Conservation (phyloP, 1,140 invertebrate species). For the Coelopa frigida region DNA sequence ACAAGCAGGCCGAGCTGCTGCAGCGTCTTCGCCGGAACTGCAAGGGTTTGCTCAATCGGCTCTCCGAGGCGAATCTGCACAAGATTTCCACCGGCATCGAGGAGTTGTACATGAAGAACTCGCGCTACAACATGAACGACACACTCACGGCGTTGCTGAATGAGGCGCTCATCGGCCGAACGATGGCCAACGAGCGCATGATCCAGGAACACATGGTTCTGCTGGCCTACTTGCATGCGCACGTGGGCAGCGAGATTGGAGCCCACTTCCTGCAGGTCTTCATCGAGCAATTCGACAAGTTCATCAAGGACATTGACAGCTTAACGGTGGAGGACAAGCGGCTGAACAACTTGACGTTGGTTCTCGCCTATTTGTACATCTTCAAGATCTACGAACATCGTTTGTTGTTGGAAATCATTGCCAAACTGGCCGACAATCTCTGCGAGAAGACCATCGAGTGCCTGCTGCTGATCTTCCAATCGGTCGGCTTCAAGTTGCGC, state of each 20-base stretch:
- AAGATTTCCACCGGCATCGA: conserved; percentile 69
- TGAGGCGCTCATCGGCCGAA: conserved; percentile 57
- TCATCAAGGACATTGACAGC: conserved; percentile 45
- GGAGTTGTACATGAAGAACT: conserved; percentile 65
- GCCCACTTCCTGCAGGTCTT: conserved; percentile 44
- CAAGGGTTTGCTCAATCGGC: conserved; percentile 81
- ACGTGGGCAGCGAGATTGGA: conserved; percentile 85
- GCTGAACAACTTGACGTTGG: conserved; percentile 75
- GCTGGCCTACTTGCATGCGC: conserved; percentile 77
- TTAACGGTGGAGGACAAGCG: conserved; percentile 66
- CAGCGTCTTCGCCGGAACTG: conserved; percentile 65
- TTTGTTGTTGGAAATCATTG: conserved; percentile 71
- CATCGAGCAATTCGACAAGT: conserved; percentile 51
- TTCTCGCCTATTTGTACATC: conserved; percentile 79
- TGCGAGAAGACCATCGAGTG: conserved; percentile 81
- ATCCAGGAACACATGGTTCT: conserved; percentile 78
- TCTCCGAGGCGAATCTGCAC: conserved; percentile 83
- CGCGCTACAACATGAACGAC: conserved; percentile 76
- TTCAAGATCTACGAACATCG: conserved; percentile 77
- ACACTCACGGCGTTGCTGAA: conserved; percentile 61
- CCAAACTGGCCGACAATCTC: conserved; percentile 55
- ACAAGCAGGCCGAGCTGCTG: conserved; percentile 54
- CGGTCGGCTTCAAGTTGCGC: conserved; percentile 73
- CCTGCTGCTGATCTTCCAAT: conserved; percentile 70
- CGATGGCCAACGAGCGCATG: conserved; percentile 68